Base-by-base conservation (phyloP, 2,888 invertebrate genomes). In the Drosophila tripunctata region DNA sequence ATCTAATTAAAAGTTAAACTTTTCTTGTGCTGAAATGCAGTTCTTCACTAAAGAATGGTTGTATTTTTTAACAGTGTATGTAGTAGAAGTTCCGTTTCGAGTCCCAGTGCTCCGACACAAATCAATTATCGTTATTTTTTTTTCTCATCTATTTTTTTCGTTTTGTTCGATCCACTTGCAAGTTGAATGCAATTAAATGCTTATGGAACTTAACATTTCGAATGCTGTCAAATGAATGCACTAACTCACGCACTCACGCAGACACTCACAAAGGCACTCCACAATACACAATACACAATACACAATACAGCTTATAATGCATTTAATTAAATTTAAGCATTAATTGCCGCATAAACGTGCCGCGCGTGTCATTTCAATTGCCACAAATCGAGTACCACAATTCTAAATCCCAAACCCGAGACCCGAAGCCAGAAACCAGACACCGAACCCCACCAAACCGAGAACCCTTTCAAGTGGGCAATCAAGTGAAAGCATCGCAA, bases 351-450 rank as follows among this genome's bases (percentile, higher is more conserved):
- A 67, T 79, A 69, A 79, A 73, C 60, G 82, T 66, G 68, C 36
- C 68, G 69, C 87, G 87, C 87, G 87, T 81, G 87, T 85, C 86
- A 50, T 67, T 64, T 82, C 79, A 85, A 85, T 82, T 87, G 83
- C 63, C 66, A 45, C 76, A 44, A 35, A 22, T 47, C 14, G 15
- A 21, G 24, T 47, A 54, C 48, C 30, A 47, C 27, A 3, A 27
- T 10, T 27, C 30, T 17, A 15, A 21, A 24, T 27, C 43, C 8
- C 21, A 33, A 31, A 40, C 19, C 48, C 27, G 38, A 10, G 7
- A 31, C 45, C 19, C 48, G 31, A 40, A 10, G 7, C 43, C 48
- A 24, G 8, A 24, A 52, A 33, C 40, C 30, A 31, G 24, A 33
- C 22, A 21, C 36, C 19, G 27, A 33, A 21, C 7, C 36, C 33